Evolutionary conservation across 2,888 invertebrate species (phyloP), one percentile per base, ranked within the genome.

Genomic region (Neoaliturus tenellus): DNA sequence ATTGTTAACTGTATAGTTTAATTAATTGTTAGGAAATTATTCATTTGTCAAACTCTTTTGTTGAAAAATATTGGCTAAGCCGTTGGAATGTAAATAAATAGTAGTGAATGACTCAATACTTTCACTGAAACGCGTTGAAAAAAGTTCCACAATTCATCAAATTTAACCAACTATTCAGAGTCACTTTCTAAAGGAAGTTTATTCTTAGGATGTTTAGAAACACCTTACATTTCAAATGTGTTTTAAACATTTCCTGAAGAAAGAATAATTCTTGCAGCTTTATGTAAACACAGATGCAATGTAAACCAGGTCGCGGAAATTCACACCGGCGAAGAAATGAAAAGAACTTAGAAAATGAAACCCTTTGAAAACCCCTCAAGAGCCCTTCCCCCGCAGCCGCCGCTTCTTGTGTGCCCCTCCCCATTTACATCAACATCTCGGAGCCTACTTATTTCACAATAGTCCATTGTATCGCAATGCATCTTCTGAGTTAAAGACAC

Each of bases 301-400:
- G 62, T 4, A 62, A 31, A 62, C 62, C 62, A 14, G 62, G 28
- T 62, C 31, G 28, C 14, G n/a, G 62, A 62, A 62, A 62, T 62
- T 62, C 62, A 62, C 62, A 62, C 28, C 14, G 62, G 1, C 62
- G 62, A 62, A 31, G 28, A 62, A 62, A 62, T 62, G 62, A 62
- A 62, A 62, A 62, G 62, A 62, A 62, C 62, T 62, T 62, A 28
- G 62, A 62, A 62, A 62, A 62, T 62, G 62, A 62, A 62, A 62
- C 62, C 31, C 62, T 62, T 62, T 62, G 62, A 62, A 62, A 62
- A 20, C 23, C 62, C 28, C 62, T 62, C 28, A 62, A 62, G 62
- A 28, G 62, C 55, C 55, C 55, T 8, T 23, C 55, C n/a, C 51
- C 55, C 62, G 3, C 51, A 20, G 5, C 51, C 51, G 51, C 51